phyloP scores from a whole-genome alignment of 1,140 invertebrate genomes.

The Saccostrea glomerata region DNA sequence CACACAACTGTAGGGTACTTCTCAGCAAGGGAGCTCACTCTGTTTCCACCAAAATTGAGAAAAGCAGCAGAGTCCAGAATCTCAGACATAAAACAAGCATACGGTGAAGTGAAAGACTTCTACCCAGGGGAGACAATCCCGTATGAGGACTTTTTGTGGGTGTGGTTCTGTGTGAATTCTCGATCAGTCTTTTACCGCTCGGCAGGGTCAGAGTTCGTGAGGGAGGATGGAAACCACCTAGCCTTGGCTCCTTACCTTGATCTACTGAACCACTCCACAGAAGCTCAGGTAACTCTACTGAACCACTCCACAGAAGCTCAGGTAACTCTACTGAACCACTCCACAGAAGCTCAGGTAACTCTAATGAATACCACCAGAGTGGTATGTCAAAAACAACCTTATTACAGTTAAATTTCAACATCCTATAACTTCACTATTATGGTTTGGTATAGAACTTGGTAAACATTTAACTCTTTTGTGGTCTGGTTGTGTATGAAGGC shows the following conservation, averaged over 20 bases:
- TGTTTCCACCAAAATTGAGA: conserved; percentile 80
- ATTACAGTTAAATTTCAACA: too few species aligned
- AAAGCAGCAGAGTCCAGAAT: conserved; percentile 5
- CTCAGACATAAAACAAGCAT: conserved; percentile 45
- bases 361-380: conserved; percentile 83
- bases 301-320: conserved; percentile 85
- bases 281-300: conserved; percentile 79
- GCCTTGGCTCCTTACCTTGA: conserved; percentile 89
- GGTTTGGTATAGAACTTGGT: too few species aligned
- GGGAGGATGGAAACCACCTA: conserved; percentile 80
- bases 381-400: too few species aligned
- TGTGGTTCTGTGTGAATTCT: conserved; percentile 88
- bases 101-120: conserved; percentile 48
- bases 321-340: conserved; percentile 86
- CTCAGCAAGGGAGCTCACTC: conserved; percentile 59
- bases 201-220: conserved; percentile 49
- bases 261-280: conserved; percentile 87
- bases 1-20: conserved; percentile 79
- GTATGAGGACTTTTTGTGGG: conserved; percentile 78
- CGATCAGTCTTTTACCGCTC: conserved; percentile 82
- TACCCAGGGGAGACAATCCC: conserved; percentile 51
- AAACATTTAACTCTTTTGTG: too few species aligned
- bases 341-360: conserved; percentile 78
- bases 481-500: too few species aligned
- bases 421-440: too few species aligned